These are phyloP conservation scores for Parnassius apollo DNA, from an alignment of 2,888 invertebrate species.

Conservation along the genomic window DNA sequence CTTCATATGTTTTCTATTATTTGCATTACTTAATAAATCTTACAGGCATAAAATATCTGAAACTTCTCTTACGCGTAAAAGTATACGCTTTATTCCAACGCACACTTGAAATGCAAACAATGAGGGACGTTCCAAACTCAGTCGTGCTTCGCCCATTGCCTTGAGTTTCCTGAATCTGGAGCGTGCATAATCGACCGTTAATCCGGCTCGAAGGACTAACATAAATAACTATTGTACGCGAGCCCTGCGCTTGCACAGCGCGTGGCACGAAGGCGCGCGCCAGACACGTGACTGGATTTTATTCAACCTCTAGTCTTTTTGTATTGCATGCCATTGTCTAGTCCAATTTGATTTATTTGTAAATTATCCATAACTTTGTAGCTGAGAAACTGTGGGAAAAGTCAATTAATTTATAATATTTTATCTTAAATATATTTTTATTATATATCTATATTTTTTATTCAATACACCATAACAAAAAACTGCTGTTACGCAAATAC, in stretches of 20 bases:
- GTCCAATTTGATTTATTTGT: conserved; percentile 29
- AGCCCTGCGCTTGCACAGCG: conserved; percentile 54
- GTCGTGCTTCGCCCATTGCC: conserved; percentile 58
- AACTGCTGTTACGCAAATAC: too few relatives aligned
- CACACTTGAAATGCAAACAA: conserved; percentile 42
- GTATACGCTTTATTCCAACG: not conserved
- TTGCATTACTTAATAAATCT: too few relatives aligned
- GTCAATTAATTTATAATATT: not conserved
- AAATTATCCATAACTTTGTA: not conserved
- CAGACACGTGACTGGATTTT: conserved; percentile 71
- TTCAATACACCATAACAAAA: too few relatives aligned
- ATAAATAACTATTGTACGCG: conserved; percentile 52
- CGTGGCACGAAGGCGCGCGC: conserved; percentile 70
- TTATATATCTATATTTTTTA: too few relatives aligned
- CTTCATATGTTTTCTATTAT: too few relatives aligned
- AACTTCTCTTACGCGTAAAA: not conserved
- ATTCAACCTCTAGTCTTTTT: conserved; percentile 64
- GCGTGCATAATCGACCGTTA: conserved; percentile 77
- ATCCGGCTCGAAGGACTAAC: conserved; percentile 66
- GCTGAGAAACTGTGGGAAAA: conserved; percentile 5
- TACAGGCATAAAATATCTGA: not conserved
- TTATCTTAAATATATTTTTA: too few relatives aligned
- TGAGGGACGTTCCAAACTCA: conserved; percentile 44
- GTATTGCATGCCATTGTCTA: conserved; percentile 48
- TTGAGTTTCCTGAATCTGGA: conserved; percentile 72